A percentile compares a stretch with the other conserved stretches of the same genome.
Evolutionary conservation across 2,888 invertebrate species (phyloP).

Genomic region (Hirtodrosophila cameraria): DNA sequence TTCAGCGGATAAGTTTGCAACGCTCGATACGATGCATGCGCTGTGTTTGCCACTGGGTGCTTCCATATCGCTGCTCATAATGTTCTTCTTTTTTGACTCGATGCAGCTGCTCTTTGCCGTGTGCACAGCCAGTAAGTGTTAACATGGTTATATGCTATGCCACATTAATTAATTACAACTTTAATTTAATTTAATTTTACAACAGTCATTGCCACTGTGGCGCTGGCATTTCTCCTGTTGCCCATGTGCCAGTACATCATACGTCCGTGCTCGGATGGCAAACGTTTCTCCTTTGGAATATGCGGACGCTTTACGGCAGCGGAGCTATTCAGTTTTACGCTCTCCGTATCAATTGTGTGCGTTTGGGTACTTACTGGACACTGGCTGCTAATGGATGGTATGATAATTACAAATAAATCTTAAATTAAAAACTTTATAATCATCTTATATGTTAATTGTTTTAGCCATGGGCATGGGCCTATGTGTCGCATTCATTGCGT

Average conservation of each 20-base stretch:
- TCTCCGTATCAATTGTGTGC: slow-evolving; percentile 96
- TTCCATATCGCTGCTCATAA: slow-evolving; percentile 96
- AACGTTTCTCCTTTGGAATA: slow-evolving; percentile 93
- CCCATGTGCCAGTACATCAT: slow-evolving; percentile 99
- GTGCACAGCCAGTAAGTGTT: slow-evolving; percentile 96
- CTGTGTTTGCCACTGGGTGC: slow-evolving; percentile 97
- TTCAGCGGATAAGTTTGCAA: slow-evolving; percentile 90
- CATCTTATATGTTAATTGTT: slow-evolving; percentile 44
- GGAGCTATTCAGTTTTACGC: slow-evolving; percentile 95
- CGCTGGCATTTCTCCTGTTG: slow-evolving; percentile 96
- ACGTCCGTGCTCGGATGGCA: slow-evolving; percentile 92
- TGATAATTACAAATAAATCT: slow-evolving; percentile 53
- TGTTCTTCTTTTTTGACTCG: slow-evolving; percentile 99
- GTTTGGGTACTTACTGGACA: slow-evolving; percentile 99
- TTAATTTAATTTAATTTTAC: too few species aligned
- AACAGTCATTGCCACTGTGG: slow-evolving; percentile 97
- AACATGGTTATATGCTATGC: background rate
- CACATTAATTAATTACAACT: background rate
- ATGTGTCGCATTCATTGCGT: slow-evolving; percentile 98
- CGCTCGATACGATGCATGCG: slow-evolving; percentile 98
- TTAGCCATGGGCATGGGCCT: slow-evolving; percentile 98
- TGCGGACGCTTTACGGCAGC: slow-evolving; percentile 98
- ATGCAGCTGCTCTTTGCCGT: slow-evolving; percentile 98
- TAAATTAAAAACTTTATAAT: background rate
- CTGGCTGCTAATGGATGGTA: slow-evolving; percentile 98